phyloP scores from a whole-genome alignment of 2,888 invertebrate species.

The Drosophila vallismaia region DNA sequence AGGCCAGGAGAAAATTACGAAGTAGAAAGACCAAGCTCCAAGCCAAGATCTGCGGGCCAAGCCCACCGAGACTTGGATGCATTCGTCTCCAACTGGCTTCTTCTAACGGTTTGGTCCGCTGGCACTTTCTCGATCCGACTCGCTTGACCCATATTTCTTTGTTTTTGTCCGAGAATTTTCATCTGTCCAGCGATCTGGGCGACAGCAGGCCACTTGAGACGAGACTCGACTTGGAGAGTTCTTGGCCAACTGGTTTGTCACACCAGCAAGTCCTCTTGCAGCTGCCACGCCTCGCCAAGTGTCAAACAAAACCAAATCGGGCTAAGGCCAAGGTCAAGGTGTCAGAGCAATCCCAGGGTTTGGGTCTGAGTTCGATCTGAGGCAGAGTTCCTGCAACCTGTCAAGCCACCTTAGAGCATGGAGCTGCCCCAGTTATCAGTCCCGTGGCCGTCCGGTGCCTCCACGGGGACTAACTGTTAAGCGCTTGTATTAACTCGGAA shows the following conservation, averaged over 20 bases:
- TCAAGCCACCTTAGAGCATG: neutral
- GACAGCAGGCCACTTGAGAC: conserved; percentile 22
- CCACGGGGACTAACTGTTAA: conserved; percentile 32
- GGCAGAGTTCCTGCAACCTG: neutral
- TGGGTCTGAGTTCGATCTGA: too few species aligned
- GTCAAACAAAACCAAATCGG: conserved; percentile 7
- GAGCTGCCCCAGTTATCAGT: neutral
- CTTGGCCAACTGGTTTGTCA: conserved; percentile 19
- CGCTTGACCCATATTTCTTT: conserved; percentile 66
- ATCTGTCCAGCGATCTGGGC: conserved; percentile 33
- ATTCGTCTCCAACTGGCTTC: conserved; percentile 42
- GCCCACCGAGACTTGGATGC: conserved; percentile 6
- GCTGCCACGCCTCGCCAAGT: neutral
- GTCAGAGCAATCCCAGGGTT: conserved; percentile 1
- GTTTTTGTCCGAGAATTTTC: conserved; percentile 30
- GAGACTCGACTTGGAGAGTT: conserved; percentile 24
- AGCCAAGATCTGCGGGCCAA: conserved; percentile 8
- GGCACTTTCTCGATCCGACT: conserved; percentile 68
- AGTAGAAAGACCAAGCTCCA: neutral
- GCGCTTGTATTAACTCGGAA: conserved; percentile 39
- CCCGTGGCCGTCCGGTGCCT: neutral
- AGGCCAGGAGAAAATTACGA: neutral
- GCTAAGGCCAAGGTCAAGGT: conserved; percentile 30
- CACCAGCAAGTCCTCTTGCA: neutral
- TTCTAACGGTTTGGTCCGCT: conserved; percentile 40